Evolutionary conservation across 2,113 vertebrate species (phyloP), one percentile per base, ranked within the genome.

Genomic region (Siniperca chuatsi): DNA sequence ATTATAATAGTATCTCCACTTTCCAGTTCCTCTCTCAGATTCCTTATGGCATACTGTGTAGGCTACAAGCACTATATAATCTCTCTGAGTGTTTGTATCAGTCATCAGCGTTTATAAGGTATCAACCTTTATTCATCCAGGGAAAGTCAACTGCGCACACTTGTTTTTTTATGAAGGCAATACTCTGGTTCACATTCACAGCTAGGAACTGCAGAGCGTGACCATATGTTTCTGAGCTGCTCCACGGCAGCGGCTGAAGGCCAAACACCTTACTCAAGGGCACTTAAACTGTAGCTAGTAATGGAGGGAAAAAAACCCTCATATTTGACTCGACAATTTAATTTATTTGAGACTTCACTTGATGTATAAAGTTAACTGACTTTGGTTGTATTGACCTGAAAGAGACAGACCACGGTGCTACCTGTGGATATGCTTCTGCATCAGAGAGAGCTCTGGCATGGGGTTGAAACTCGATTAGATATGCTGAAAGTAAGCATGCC

Each of bases 61-160:
- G 80, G 76, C 81, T 83, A 75, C 78, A 37, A 55, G 71, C 10
- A 64, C 84, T 68, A 79, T 71, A 92, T 87, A 89, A 91, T 90
- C 86, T 90, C 79, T 84, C 44, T 35, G 75, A 91, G 84, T 83
- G 84, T 91, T 89, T 71, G 81, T 91, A 89, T 93, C 90, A 89
- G 82, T 82, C 82, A 87, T 90, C 88, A 74, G 82, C 55, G 10
- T 93, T 89, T 89, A 91, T 74, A 46, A 80, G 75, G 65, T 77
- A 84, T 90, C 92, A 87, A 60, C 81, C 80, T 82, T 82, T 88
- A 79, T 84, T 87, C 83, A 83, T 77, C 69, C 79, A 62, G 48
- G 64, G 55, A 82, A 90, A 90, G 78, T 81, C 79, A 87, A 72
- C 78, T 12, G 78, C 88, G 72, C 75, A 12, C 23, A 46, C 44